phyloP scores from a whole-genome alignment of 92 coral and sea anemone genomes.

The Pocillopora grandis region DNA sequence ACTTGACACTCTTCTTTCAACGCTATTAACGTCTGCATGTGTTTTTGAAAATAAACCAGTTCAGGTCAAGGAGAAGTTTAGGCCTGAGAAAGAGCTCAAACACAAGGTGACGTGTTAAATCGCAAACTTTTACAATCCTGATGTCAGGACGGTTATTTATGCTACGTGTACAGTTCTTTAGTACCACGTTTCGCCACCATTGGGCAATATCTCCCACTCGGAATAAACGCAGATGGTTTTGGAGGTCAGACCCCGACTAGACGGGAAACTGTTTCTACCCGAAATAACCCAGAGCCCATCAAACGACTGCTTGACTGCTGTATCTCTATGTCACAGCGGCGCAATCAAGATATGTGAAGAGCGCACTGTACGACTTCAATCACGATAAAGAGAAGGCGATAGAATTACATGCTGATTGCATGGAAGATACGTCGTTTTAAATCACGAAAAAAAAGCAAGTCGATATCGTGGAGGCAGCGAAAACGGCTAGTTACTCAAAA shows the following conservation, averaged over 20 bases:
- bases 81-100: neutral
- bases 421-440: neutral
- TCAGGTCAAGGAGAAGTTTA: slow-evolving; percentile 5
- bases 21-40: slow-evolving; percentile 13
- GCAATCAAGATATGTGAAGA: slow-evolving; percentile 13
- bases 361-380: neutral
- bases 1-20: slow-evolving; percentile 20
- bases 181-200: neutral
- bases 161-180: neutral
- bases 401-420: slow-evolving; percentile 4
- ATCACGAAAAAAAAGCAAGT: slow-evolving; percentile 19
- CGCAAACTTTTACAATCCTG: neutral
- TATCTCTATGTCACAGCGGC: slow-evolving; percentile 27
- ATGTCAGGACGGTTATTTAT: neutral
- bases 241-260: slow-evolving; percentile 37
- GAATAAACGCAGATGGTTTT: neutral
- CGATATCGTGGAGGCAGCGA: neutral
- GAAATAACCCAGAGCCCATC: slow-evolving; percentile 20
- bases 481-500: neutral
- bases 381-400: slow-evolving; percentile 16
- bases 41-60: neutral
- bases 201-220: neutral
- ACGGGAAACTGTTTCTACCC: slow-evolving; percentile 31
- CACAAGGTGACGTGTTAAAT: neutral
- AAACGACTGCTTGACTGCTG: neutral